phyloP scores from a whole-genome alignment of 2,888 invertebrate species.

The Romanomermis culicivorax region DNA sequence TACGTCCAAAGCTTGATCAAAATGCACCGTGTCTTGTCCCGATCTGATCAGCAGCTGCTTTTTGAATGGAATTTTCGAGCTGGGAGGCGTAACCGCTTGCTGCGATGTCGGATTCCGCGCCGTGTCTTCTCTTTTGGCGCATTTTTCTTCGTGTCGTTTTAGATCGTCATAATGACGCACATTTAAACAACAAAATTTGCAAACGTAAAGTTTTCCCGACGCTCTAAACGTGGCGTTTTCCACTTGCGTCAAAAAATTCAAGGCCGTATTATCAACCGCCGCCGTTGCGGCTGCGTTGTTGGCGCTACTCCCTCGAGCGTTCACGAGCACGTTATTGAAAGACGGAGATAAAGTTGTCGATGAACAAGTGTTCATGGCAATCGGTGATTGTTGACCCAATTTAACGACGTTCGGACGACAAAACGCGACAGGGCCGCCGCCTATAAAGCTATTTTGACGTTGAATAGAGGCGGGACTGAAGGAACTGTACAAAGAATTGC shows the following conservation, averaged over 20 bases:
- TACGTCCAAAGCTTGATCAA: no score
- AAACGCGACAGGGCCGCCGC: not conserved
- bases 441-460: no score
- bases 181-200: not conserved
- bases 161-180: not conserved
- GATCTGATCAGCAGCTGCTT: no score
- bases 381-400: not conserved
- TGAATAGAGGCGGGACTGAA: not conserved
- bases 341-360: no score
- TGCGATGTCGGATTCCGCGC: not conserved
- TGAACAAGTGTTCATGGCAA: not conserved
- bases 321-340: no score
- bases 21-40: no score
- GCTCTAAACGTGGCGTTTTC: not conserved
- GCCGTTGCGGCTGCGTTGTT: not conserved
- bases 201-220: not conserved
- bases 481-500: not conserved
- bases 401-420: not conserved
- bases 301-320: not conserved
- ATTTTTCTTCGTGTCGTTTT: slow-evolving; percentile 1
- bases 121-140: not conserved
- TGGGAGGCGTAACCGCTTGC: not conserved
- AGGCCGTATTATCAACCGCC: not conserved
- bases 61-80: no score
- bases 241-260: not conserved